These are phyloP conservation scores for Actinostola sp. DNA, from an alignment of 92 coral and sea anemone genomes.

Conservation along the genomic window DNA sequence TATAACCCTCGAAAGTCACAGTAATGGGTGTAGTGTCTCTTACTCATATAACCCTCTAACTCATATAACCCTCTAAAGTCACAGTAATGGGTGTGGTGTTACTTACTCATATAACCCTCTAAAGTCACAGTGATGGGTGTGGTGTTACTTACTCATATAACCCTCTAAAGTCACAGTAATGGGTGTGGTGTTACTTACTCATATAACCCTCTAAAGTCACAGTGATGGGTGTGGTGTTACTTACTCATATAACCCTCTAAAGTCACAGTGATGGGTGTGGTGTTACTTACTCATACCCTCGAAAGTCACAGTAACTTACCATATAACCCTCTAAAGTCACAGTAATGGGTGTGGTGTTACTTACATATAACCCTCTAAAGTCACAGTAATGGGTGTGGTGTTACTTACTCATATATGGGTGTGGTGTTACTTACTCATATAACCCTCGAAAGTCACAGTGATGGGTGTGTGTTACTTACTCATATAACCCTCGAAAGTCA, in stretches of 20 bases:
- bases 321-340: slow-evolving; percentile 53
- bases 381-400: slow-evolving; percentile 58
- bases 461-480: slow-evolving; percentile 59
- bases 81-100: slow-evolving; percentile 57
- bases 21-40: slow-evolving; percentile 52
- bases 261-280: not conserved
- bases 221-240: slow-evolving; percentile 58
- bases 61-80: slow-evolving; percentile 42
- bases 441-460: slow-evolving; percentile 52
- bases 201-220: slow-evolving; percentile 38
- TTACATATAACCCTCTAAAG: slow-evolving; percentile 40
- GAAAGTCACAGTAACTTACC: too few species aligned
- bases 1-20: slow-evolving; percentile 40
- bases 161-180: slow-evolving; percentile 52
- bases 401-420: too few species aligned
- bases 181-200: slow-evolving; percentile 60
- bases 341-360: slow-evolving; percentile 62
- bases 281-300: slow-evolving; percentile 51
- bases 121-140: slow-evolving; percentile 46
- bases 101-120: slow-evolving; percentile 56
- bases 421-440: slow-evolving; percentile 50
- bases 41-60: too few species aligned
- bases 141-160: slow-evolving; percentile 52
- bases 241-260: not conserved
- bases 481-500: slow-evolving; percentile 44